Base-by-base conservation (phyloP, 2,797 vertebrate genomes). In the Dendrocincla tyrannina region DNA sequence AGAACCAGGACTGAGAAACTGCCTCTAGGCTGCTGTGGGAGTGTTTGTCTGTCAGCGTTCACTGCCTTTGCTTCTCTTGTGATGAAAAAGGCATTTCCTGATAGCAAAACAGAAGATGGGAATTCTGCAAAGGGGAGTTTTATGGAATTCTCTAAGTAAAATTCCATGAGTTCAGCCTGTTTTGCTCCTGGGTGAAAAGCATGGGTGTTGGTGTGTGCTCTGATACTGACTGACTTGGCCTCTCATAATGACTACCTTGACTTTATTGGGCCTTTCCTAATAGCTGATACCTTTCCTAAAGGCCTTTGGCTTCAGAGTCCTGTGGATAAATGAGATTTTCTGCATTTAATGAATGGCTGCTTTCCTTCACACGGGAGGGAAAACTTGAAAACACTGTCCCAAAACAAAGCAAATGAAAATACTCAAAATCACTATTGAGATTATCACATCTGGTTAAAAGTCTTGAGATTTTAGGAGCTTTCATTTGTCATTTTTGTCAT, bases 1-100 rank as follows among this genome's bases (percentile, higher is more conserved):
- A 41, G 10, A 59, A 46, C 5, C 15, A 55, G n/a, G 30, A 70
- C 30, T 15, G n/a, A n/a, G 19, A 49, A 73, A 12, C 33, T 41
- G 3, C 7, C 2, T 66, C 24, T n/a, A 13, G 20, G 35, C 30
- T 62, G 6, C 17, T 17, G 18, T 33, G 24, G 10, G 25, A n/a
- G 14, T 10, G 6, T 42, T 24, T 4, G 30, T 41, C 49, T 67
- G 47, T 13, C 10, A 20, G 25, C 10, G 5, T 41, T 13, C 0
- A 0, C 39, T 87, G 10, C 35, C 52, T 67, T 85, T 1, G 1
- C 23, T 41, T 20, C 30, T 81, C 17, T 2, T 2, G 2, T 33
- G 22, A 44, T 27, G 23, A 27, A 66, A 66, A 32, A 47, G 17
- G 4, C 4, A 4, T 53, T 67, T 53, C 30, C 56, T 88, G 42